Evolutionary conservation across 2,797 vertebrate species (phyloP), one percentile per base, ranked within the genome.

Genomic region (Cyclopterus lumpus): DNA sequence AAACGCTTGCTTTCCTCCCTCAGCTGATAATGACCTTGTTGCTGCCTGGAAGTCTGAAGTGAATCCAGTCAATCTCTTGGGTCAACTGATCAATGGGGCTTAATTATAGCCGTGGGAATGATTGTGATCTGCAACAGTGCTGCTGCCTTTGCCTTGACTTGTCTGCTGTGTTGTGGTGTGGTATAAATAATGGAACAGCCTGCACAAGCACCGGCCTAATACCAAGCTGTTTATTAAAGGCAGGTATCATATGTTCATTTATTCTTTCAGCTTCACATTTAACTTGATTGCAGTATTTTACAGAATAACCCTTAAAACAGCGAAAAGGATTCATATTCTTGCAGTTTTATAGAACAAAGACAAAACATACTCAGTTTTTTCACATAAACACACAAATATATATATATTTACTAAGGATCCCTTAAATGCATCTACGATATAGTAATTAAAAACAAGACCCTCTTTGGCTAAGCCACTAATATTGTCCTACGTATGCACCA

Each of bases 41-140:
- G 66, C 71, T 78, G 66, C 64, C 63, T 83, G 66, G 6, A 48
- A 84, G 83, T 87, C 76, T 84, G 67, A 86, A 81, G 62, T 72
- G 75, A 87, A 88, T 89, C 59, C 24, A 83, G 80, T 88, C 83
- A 86, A 86, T 90, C 84, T 84, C 79, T 46, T 59, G 60, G 82
- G 73, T 88, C 86, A 88, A 42, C 84, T 80, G 82, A 93, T 94
- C 87, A 88, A 91, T 91, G 84, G 55, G 53, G 65, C 80, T 91
- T 91, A 87, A 93, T 92, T 90, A 81, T 75, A 90, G 87, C 88
- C 77, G 67, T 28, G 82, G 88, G 85, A 84, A 77, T 75, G 81
- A 81, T 71, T 81, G 74, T 74, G 80, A 83, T 86, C 74, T 67
- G 75, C 67, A 62, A 18, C 63, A 36, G 71, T 77, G 77, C 70